These are phyloP conservation scores for Sericinus montela DNA, from an alignment of 2,888 invertebrate species.

Conservation along the genomic window DNA sequence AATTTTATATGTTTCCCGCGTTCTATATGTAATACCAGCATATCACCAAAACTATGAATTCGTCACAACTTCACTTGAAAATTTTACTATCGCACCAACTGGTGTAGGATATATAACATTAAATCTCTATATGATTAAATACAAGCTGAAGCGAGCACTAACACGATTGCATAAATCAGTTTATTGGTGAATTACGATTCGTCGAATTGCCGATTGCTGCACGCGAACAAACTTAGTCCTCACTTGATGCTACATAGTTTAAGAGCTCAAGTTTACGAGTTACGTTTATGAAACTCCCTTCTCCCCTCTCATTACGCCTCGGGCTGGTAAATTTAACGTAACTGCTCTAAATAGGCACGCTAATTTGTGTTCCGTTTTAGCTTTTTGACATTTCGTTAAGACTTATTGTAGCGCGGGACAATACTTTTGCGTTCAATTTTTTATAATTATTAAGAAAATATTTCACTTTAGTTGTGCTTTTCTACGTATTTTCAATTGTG, in stretches of 20 bases:
- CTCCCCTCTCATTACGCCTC: constrained; percentile 10
- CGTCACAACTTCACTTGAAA: background rate
- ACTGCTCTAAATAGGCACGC: constrained; percentile 48
- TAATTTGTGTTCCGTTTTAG: constrained; percentile 44
- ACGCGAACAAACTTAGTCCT: constrained; percentile 21
- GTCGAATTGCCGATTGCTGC: constrained; percentile 21
- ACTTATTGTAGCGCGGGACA: background rate
- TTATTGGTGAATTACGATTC: constrained; percentile 18
- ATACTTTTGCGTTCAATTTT: too few relatives aligned
- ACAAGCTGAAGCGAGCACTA: constrained; percentile 4
- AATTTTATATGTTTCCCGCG: too few relatives aligned
- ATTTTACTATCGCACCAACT: constrained; percentile 14
- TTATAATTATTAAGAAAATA: too few relatives aligned
- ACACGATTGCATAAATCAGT: constrained; percentile 4
- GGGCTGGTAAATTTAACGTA: constrained; percentile 49
- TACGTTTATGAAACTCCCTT: constrained; percentile 24
- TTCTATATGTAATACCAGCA: too few relatives aligned
- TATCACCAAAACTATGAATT: too few relatives aligned
- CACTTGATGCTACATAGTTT: constrained; percentile 19
- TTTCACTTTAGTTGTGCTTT: too few relatives aligned
- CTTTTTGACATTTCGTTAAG: constrained; percentile 1
- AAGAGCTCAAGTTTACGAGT: constrained; percentile 20
- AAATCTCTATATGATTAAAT: constrained; percentile 7
- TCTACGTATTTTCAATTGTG: too few relatives aligned
- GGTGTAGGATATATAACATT: constrained; percentile 3